Evolutionary conservation across 2,888 invertebrate species (phyloP).

Genomic region (Temnothorax unifasciatus): DNA sequence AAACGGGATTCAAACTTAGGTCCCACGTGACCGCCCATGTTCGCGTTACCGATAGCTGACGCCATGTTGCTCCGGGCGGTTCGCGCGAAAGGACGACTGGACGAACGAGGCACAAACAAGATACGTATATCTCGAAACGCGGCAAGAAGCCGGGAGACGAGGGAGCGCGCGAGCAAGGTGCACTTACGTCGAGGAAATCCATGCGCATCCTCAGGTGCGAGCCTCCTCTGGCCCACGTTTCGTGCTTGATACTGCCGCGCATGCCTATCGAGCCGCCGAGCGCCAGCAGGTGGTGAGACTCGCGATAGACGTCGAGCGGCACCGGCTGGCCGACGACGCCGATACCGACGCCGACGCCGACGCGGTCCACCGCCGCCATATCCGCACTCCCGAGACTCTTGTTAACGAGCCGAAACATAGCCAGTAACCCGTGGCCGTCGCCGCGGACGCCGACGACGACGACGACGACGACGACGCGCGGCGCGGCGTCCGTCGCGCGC

Average conservation of each 20-base stretch:
- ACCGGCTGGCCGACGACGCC: slow-evolving; percentile 28
- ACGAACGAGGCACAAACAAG: not conserved
- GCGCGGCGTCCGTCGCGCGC: slow-evolving; percentile 44
- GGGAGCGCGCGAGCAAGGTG: too few relatives aligned
- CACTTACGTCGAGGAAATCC: slow-evolving; percentile 49
- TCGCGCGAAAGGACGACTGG: slow-evolving; percentile 44
- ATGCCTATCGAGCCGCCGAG: slow-evolving; percentile 59
- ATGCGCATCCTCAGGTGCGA: slow-evolving; percentile 39
- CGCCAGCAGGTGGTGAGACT: slow-evolving; percentile 25
- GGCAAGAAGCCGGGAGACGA: too few relatives aligned
- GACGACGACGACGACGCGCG: slow-evolving; percentile 33
- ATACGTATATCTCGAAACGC: too few relatives aligned
- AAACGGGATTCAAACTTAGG: not conserved
- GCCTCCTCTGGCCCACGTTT: slow-evolving; percentile 39
- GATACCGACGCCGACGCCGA: not conserved
- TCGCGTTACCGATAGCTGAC: not conserved
- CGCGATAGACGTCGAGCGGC: slow-evolving; percentile 14
- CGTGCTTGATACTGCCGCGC: slow-evolving; percentile 60
- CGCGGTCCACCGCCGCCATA: slow-evolving; percentile 29
- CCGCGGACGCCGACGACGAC: not conserved
- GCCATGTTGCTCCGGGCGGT: slow-evolving; percentile 29
- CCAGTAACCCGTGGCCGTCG: not conserved
- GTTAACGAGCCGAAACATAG: slow-evolving; percentile 31
- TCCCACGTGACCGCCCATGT: slow-evolving; percentile 9
- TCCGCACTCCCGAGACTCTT: slow-evolving; percentile 15